Evolutionary conservation across 2,888 invertebrate species (phyloP), one percentile per base, ranked within the genome.

Genomic region (Dasypolia templi): DNA sequence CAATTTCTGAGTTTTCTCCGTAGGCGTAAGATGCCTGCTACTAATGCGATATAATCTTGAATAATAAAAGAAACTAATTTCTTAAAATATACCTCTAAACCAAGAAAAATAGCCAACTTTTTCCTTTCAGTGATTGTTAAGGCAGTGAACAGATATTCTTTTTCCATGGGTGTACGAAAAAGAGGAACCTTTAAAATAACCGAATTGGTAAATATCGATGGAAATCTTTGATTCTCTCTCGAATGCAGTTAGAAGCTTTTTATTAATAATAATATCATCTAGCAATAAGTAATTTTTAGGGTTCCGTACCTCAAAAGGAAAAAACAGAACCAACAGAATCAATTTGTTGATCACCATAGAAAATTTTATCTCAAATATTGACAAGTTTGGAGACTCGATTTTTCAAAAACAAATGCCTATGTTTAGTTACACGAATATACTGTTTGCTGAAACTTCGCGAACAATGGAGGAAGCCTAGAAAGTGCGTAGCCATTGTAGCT

Each of bases 361-460:
- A n/a, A n/a, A n/a, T n/a, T n/a, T n/a, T n/a, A 22, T 58, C 0
- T 58, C 12, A 32, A 32, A 58, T 32, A 35, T 59, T 35, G 22
- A 35, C 35, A 59, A n/a, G 39, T 11, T 62, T 19, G 0, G 12
- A 26, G 6, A 42, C 2, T 26, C 3, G 12, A 19, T 42, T 62
- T 26, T 19, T 26, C 12, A 26, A 42, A 42, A 46, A n/a, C 11
- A 49, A 6, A 22, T 26, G 17, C 0, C 3, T 11, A 9, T 7
- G 22, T 42, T 49, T 4, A 19, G 0, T 44, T 26, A 46, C 29
- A 29, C 0, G 35, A 56, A 29, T 56, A 55, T 39, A 7, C n/a
- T 73, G 5, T 56, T 56, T 63, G 32, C 22, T 75, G 26, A 51
- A 75, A 73, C 26, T 75, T 51, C 19, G 26, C 26, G 3, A 62